Base-by-base conservation (phyloP, 2,797 vertebrate species). In the Erethizon dorsatum region DNA sequence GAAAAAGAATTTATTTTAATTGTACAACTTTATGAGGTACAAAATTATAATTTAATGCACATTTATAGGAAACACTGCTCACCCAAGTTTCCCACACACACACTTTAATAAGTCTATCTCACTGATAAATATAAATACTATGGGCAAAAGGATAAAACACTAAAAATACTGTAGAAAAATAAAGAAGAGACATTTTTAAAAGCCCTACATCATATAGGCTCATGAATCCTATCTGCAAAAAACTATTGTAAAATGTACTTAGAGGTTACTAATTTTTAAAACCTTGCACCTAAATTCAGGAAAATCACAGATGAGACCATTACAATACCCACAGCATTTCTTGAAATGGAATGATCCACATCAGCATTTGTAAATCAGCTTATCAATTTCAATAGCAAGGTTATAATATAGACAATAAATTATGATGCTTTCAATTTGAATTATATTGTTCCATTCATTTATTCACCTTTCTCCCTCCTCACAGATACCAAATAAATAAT, bases 81-180 rank as follows among this genome's bases (percentile, higher is more conserved):
- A n/a, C 56, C 4, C 85, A 80, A n/a, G 5, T 57, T 88, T 69
- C 2, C 3, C 24, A 56, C 59, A 20, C 9, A 50, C 50, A 52
- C 14, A 50, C 6, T 61, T 6, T 82, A 85, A n/a, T 73, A 83
- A 83, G n/a, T 95, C 4, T 80, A 63, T 57, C 4, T 45, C 11
- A 73, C 28, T 47, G 18, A 87, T 59, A 95, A 95, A 96, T 94
- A 61, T 8, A 92, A 87, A 61, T 50, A 71, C 15, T 67, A 61
- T 89, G 3, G 17, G 15, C 18, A 90, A 54, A 37, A 90, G 33
- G 4, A 83, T 78, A 69, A 83, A 37, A 63, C 47, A 85, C 9
- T 50, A 57, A 91, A 87, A 91, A 77, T 57, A 65, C 14, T 57
- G 6, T 61, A 9, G 31, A 90, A 90, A 88, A 77, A 20, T 10